Evolutionary conservation across 2,113 vertebrate genomes (phyloP).

Genomic region (Oncorhynchus kisutch): DNA sequence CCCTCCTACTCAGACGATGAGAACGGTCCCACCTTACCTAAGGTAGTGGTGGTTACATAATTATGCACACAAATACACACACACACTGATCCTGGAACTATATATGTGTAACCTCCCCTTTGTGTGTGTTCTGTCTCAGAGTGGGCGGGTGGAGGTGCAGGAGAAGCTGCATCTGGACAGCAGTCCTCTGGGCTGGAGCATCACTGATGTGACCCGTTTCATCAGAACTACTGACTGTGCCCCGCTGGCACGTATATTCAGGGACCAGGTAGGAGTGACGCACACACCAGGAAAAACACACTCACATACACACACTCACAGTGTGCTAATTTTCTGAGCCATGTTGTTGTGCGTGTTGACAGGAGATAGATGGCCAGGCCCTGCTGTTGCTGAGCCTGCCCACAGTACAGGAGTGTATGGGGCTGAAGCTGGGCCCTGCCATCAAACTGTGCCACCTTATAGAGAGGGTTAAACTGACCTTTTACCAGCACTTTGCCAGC

Average conservation of each 20-base stretch:
- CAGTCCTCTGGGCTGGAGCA: constrained; percentile 94
- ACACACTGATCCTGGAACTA: neutral
- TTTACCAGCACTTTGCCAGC: constrained; percentile 97
- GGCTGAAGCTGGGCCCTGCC: constrained; percentile 94
- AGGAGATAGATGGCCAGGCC: constrained; percentile 98
- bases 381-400: constrained; percentile 94
- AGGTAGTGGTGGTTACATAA: constrained; percentile 69
- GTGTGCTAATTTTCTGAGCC: constrained; percentile 62
- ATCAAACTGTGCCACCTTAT: constrained; percentile 98
- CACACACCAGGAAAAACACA: constrained; percentile 54
- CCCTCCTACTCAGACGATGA: constrained; percentile 93
- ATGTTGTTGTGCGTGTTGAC: constrained; percentile 41
- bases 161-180: constrained; percentile 91
- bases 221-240: constrained; percentile 96
- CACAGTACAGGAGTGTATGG: constrained; percentile 98
- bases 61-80: neutral
- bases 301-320: constrained; percentile 1
- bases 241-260: constrained; percentile 90
- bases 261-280: constrained; percentile 85
- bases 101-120: constrained; percentile 58
- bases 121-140: constrained; percentile 9
- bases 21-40: constrained; percentile 90
- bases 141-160: constrained; percentile 66
- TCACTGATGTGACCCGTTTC: constrained; percentile 92
- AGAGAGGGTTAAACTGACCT: constrained; percentile 95